Evolutionary conservation across 2,888 invertebrate species (phyloP), one percentile per base, ranked within the genome.

Genomic region (Amphipyra berbera): DNA sequence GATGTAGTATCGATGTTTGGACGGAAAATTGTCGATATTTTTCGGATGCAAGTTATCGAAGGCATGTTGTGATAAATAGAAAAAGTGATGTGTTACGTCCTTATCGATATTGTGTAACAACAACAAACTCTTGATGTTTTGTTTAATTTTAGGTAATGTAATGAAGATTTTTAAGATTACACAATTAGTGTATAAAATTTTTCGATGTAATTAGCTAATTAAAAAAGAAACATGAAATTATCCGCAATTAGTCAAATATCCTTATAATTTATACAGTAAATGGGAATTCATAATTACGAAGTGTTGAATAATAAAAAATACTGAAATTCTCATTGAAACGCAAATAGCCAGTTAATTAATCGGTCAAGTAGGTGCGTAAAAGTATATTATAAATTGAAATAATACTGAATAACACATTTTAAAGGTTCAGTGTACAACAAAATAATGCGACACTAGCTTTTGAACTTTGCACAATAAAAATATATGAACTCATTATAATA

Each of bases 381-480:
- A 72, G 73, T 80, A 81, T 78, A 76, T 69, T 68, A 79, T 80
- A 78, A 81, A 60, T 49, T 68, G 42, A 50, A 67, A 65, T 57
- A 67, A 68, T 57, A 59, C 54, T 82, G 81, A 85, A 84, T 84
- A 84, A 86, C 72, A 80, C 70, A 86, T 84, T 85, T 83, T 62
- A 61, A 73, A 76, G 76, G 90, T 85, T 81, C 90, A 75, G 78
- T 82, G 90, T 83, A 86, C 90, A 68, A 73, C 79, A 80, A 81
- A 85, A 79, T 71, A 82, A 84, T 82, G 76, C 79, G 58, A n/a
- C 30, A 45, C 49, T 74, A 79, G 71, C 53, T 47, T 66, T 63
- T 54, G 37, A 47, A 30, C 38, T 56, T n/a, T 54, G 49, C 9
- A 33, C 37, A 61, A 71, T 73, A 70, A 72, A 76, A 78, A 21